Evolutionary conservation across 2,888 invertebrate species (phyloP).

Genomic region (Platycheirus rosarum): DNA sequence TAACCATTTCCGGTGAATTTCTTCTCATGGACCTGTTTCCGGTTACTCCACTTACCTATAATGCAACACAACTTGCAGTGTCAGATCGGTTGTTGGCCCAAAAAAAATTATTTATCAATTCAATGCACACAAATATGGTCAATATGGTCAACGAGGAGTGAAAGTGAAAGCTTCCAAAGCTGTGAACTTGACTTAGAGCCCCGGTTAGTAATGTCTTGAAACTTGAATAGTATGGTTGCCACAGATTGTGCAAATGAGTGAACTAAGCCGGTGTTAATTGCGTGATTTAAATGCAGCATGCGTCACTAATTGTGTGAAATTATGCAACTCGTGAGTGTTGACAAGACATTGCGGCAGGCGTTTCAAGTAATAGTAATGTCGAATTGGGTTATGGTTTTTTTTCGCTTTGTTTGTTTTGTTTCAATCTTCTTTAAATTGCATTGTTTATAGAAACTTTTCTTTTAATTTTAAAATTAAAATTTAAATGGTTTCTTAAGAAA

Average conservation of each 20-base stretch:
- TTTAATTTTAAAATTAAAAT: no score
- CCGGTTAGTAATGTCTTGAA: constrained; percentile 6
- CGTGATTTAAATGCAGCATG: constrained; percentile 22
- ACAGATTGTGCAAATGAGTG: constrained; percentile 38
- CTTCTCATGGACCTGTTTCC: no score
- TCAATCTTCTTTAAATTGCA: no score
- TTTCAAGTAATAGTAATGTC: constrained; percentile 1
- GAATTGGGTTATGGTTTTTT: constrained; percentile 46
- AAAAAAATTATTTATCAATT: constrained; percentile 15
- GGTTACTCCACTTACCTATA: no score
- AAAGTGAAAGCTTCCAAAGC: constrained; percentile 51
- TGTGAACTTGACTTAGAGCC: constrained; percentile 68
- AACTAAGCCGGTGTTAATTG: constrained; percentile 27
- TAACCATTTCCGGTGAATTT: no score
- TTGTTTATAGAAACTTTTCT: no score
- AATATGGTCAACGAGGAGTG: constrained; percentile 28
- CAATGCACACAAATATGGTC: constrained; percentile 8
- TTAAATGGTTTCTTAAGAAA: no score
- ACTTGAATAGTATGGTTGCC: background rate
- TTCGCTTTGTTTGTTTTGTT: no score
- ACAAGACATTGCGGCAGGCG: constrained; percentile 21
- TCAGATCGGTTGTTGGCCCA: constrained; percentile 58
- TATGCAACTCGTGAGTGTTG: constrained; percentile 20
- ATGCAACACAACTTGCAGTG: background rate
- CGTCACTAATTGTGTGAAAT: constrained; percentile 4